Percentiles rank a stretch among this genome's conserved stretches.
Conservation (phyloP, 2,113 vertebrate species). For the Chauna torquata region DNA sequence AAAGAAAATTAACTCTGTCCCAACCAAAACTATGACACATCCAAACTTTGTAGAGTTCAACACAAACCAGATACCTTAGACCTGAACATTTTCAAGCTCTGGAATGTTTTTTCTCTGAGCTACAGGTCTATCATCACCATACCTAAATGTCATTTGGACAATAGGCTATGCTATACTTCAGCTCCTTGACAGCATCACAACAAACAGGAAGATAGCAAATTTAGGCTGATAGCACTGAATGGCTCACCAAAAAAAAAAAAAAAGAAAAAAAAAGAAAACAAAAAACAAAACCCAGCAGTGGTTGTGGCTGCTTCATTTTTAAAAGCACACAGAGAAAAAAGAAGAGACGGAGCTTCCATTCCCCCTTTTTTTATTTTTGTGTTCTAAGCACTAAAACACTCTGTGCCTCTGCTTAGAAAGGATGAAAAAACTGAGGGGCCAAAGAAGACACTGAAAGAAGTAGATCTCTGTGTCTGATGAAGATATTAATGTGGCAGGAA, state of each 20-base stretch:
- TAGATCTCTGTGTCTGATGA: neutral
- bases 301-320: neutral
- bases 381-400: neutral
- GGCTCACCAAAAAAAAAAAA: neutral
- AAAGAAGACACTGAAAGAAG: neutral
- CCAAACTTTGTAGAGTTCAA: neutral
- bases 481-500: neutral
- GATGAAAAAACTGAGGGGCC: neutral
- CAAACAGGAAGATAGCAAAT: neutral
- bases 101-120: too few species aligned
- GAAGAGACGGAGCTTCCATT: rapidly evolving
- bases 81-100: neutral
- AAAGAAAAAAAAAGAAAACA: too few species aligned
- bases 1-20: too few species aligned
- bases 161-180: neutral
- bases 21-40: too few species aligned
- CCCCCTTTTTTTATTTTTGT: too few species aligned
- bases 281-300: too few species aligned
- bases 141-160: neutral
- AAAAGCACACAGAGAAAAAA: neutral
- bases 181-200: neutral
- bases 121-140: neutral
- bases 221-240: neutral
- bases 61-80: neutral
- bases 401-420: neutral